Percentiles rank a stretch among this genome's conserved stretches.
phyloP scores from a whole-genome alignment of 2,888 invertebrate genomes.

The Carabus problematicus region DNA sequence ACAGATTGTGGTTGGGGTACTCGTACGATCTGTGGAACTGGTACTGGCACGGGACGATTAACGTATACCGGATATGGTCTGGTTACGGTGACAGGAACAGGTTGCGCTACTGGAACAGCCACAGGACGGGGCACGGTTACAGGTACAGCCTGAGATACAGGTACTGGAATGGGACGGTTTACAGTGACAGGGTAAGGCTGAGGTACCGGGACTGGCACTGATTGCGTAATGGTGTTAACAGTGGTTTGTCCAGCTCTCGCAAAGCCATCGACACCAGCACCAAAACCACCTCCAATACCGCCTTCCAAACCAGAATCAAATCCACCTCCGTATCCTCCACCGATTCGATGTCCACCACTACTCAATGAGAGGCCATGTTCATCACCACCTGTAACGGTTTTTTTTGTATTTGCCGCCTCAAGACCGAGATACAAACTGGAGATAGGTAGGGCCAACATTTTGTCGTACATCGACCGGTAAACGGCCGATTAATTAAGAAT shows the following conservation, averaged over 20 bases:
- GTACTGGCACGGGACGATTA: slow-evolving; percentile 48
- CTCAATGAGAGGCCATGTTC: background rate
- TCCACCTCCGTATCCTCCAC: slow-evolving; percentile 20
- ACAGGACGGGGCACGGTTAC: slow-evolving; percentile 32
- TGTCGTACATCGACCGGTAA: too few species aligned
- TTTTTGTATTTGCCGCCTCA: too few species aligned
- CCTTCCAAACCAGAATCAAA: slow-evolving; percentile 6
- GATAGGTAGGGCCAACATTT: too few species aligned
- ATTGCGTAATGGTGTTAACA: slow-evolving; percentile 32
- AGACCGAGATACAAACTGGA: too few species aligned
- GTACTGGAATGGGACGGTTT: slow-evolving; percentile 25
- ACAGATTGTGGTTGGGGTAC: slow-evolving; percentile 33
- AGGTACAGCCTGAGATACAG: slow-evolving; percentile 24
- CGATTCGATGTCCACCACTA: slow-evolving; percentile 5
- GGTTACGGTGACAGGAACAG: slow-evolving; percentile 19
- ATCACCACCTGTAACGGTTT: too few species aligned
- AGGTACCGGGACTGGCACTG: slow-evolving; percentile 28
- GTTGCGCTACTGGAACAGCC: slow-evolving; percentile 22
- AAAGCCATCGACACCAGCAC: background rate
- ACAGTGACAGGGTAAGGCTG: slow-evolving; percentile 35
- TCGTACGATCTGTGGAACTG: slow-evolving; percentile 45
- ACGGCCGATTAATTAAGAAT: too few species aligned
- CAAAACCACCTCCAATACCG: slow-evolving; percentile 16
- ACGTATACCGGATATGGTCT: slow-evolving; percentile 28
- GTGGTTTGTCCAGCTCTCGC: background rate